A percentile compares a stretch with the other conserved stretches of the same genome.
Conservation (phyloP, 2,888 invertebrate genomes). For the Caenorhabditis imperialis region DNA sequence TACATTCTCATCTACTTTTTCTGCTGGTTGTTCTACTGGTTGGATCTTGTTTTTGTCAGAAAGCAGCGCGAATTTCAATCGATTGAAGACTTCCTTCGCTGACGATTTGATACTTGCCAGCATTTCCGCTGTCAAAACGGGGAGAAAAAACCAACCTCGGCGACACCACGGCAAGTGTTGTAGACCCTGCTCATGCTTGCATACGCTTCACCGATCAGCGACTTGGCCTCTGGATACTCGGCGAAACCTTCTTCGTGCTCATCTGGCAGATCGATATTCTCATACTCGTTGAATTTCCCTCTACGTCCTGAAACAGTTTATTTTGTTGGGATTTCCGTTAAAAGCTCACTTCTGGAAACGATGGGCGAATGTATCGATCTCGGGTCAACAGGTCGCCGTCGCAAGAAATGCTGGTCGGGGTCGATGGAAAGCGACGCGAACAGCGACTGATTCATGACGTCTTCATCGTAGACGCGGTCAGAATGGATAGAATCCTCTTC, state of each 20-base stretch:
- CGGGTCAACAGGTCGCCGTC: neutral
- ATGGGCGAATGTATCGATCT: conserved; percentile 40
- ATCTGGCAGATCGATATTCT: conserved; percentile 33
- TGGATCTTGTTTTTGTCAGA: neutral
- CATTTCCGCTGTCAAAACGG: conserved; percentile 9
- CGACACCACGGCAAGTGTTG: conserved; percentile 26
- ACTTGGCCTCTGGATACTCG: conserved; percentile 20
- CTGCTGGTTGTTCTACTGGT: neutral
- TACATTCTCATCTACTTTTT: neutral
- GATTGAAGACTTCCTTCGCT: conserved; percentile 23
- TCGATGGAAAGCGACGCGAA: conserved; percentile 40
- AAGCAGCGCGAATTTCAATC: conserved; percentile 15
- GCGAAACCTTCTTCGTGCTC: conserved; percentile 10
- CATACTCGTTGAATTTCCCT: conserved; percentile 27
- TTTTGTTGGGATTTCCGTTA: neutral
- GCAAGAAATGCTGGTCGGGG: conserved; percentile 23
- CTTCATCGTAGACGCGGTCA: conserved; percentile 6
- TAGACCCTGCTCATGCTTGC: conserved; percentile 31
- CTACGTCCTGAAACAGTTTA: conserved; percentile 9
- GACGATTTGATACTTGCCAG: conserved; percentile 12
- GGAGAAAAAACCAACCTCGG: conserved; percentile 19
- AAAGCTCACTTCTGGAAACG: conserved; percentile 27
- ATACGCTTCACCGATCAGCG: conserved; percentile 47
- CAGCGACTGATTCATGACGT: conserved; percentile 12
- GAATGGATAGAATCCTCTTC: conserved; percentile 12